Base-by-base conservation (phyloP, 2,888 invertebrate species). In the Frankliniella fusca region DNA sequence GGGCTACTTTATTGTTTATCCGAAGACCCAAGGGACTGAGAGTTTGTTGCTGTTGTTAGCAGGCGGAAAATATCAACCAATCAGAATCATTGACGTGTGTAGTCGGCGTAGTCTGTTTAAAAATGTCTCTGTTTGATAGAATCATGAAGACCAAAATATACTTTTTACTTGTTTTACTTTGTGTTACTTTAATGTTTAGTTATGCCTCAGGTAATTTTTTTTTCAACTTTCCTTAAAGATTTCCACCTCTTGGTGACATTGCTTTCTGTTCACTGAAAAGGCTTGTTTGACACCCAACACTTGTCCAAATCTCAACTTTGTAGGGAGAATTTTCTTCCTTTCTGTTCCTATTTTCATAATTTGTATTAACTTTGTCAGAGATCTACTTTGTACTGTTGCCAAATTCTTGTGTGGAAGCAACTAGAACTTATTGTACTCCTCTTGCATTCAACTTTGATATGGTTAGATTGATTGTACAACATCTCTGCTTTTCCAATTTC, bases 21-120 rank as follows among this genome's bases (percentile, higher is more conserved):
- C 23, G 23, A 11, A 23, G 7, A 76, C 23, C 27, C 50, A 50
- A 50, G 50, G 50, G 54, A 54, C 54, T 11, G 15, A 50, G 10
- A 50, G 70, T 8, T 76, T 27, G 10, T 27, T 20, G 38, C 0
- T 27, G 11, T 76, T 76, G 11, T 27, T 27, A 76, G 70, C 23
- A 27, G 70, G 70, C 70, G 70, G 23, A 23, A 76, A 23, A 8
- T 8, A 3, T 27, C 12, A 27, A 23, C 70, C 70, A 76, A 76
- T 76, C 70, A 76, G 9, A 76, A 76, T 27, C 70, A 23, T 76
- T 27, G 70, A 76, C 70, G 70, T 76, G 38, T 38, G 70, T 76
- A 76, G 70, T 76, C 70, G 70, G 70, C 70, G 70, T 76, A 76
- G 70, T 76, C 70, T 27, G 70, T 76, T 76, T 76, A 76, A 76